Conservation (phyloP, 2,113 vertebrate species). For the Danio rerio region GRCz12tu NC_133178.1:51461001-51461500, state of each 20-base stretch:
- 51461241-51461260: constrained; percentile 28
- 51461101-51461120: background rate
- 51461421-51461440: no score
- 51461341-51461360: constrained; percentile 48
- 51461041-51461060: constrained; percentile 83
- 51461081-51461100: background rate
- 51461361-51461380: background rate
- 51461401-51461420: no score
- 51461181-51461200: constrained; percentile 6
- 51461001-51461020: constrained; percentile 83
- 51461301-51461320: background rate
- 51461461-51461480: no score
- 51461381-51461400: no score
- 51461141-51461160: background rate
- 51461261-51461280: background rate
- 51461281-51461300: constrained; percentile 23
- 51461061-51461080: background rate
- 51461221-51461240: constrained; percentile 50
- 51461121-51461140: constrained; percentile 2
- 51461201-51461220: constrained; percentile 50
- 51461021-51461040: constrained; percentile 85
- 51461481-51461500: no score
- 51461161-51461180: constrained; percentile 40
- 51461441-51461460: no score
- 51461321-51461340: background rate